phyloP scores from a whole-genome alignment of 2,797 vertebrate species.

The Mormyrus hasselquistii region DNA sequence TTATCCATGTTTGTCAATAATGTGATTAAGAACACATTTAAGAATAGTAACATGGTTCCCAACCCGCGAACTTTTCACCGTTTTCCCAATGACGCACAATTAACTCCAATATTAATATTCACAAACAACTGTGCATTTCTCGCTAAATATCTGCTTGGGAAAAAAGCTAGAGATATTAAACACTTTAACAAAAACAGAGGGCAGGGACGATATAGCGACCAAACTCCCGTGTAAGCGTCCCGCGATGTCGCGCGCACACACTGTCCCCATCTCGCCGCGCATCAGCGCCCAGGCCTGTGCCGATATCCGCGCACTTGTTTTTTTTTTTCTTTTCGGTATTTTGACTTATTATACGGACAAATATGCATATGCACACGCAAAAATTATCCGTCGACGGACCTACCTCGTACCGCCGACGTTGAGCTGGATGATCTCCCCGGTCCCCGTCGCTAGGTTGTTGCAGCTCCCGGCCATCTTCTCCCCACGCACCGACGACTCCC shows the following conservation, averaged over 20 bases:
- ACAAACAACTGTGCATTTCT: neutral
- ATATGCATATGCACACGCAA: neutral
- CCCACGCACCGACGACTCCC: conserved; percentile 19
- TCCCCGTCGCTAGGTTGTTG: conserved; percentile 61
- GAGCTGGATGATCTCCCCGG: conserved; percentile 91
- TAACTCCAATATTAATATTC: neutral
- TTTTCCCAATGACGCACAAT: neutral
- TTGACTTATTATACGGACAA: neutral
- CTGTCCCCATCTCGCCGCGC: neutral
- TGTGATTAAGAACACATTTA: neutral
- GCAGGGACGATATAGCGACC: neutral
- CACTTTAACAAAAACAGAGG: neutral
- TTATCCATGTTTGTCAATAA: neutral
- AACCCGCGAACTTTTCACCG: neutral
- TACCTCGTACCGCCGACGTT: conserved; percentile 94
- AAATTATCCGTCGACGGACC: conserved; percentile 20
- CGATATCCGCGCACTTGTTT: neutral
- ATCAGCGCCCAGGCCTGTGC: neutral
- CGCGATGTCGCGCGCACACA: neutral
- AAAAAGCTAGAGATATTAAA: neutral
- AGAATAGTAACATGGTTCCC: neutral
- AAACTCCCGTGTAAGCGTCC: neutral
- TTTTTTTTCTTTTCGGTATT: neutral
- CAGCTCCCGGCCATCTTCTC: conserved; percentile 75
- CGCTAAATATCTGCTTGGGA: neutral